phyloP scores from a whole-genome alignment of 2,888 invertebrate genomes.

The Alsophila aescularia region DNA sequence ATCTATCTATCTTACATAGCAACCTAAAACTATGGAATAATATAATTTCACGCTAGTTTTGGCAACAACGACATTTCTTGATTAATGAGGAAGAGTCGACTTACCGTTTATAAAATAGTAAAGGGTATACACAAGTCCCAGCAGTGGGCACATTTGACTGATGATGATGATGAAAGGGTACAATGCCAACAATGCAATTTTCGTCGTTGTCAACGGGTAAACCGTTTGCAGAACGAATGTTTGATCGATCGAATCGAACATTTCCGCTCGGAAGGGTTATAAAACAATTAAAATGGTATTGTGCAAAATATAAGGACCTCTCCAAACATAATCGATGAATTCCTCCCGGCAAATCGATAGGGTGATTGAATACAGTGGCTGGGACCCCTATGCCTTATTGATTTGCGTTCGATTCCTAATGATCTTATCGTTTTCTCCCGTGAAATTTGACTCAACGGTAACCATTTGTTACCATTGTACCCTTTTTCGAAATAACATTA shows the following conservation, averaged over 20 bases:
- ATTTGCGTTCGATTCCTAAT: conserved; percentile 70
- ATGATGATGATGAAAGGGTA: conserved; percentile 31
- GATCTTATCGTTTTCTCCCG: conserved; percentile 72
- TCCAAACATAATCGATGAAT: conserved; percentile 54
- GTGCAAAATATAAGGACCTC: conserved; percentile 60
- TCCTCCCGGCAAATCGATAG: conserved; percentile 55
- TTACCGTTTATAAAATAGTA: conserved; percentile 40
- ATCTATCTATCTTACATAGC: not conserved
- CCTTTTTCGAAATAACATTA: conserved; percentile 23
- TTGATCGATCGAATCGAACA: conserved; percentile 70
- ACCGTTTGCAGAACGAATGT: conserved; percentile 67
- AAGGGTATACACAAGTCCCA: conserved; percentile 25
- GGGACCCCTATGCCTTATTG: conserved; percentile 64
- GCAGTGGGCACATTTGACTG: too few species aligned
- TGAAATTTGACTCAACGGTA: conserved; percentile 60
- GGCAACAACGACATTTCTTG: conserved; percentile 41
- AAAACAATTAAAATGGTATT: conserved; percentile 74
- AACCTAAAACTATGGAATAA: conserved; percentile 13
- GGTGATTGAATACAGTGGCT: conserved; percentile 47
- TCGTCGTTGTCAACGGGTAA: conserved; percentile 46
- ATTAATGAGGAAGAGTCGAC: conserved; percentile 54
- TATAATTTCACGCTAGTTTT: conserved; percentile 45
- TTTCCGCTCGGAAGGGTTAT: conserved; percentile 62
- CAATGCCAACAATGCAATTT: conserved; percentile 45
- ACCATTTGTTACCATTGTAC: conserved; percentile 62